phyloP scores from a whole-genome alignment of 2,113 vertebrate genomes.

The Coptodon bakossiorum region DNA sequence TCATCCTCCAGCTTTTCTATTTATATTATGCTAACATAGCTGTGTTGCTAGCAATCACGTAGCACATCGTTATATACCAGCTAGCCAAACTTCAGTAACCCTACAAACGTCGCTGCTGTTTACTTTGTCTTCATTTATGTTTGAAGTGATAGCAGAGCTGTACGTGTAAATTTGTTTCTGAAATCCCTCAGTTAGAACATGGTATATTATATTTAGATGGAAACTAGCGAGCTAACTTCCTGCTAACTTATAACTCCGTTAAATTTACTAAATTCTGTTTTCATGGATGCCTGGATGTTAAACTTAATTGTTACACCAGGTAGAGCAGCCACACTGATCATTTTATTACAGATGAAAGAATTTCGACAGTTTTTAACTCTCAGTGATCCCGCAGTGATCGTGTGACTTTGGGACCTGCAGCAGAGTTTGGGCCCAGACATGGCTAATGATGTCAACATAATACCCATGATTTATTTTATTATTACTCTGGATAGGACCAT shows the following conservation, averaged over 20 bases:
- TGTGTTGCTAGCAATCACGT: neutral
- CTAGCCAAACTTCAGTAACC: neutral
- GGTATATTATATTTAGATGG: no score
- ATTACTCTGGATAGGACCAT: neutral
- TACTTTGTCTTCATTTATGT: neutral
- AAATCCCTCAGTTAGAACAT: accelerated
- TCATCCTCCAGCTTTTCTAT: neutral
- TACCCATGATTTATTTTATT: neutral
- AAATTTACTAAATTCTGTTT: accelerated
- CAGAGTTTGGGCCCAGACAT: neutral
- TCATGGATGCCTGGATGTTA: no score
- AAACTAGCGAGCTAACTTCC: no score
- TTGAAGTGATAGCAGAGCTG: neutral
- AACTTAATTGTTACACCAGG: no score
- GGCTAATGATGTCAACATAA: neutral
- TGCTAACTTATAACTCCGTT: no score
- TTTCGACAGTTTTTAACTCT: neutral
- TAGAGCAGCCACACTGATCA: accelerated
- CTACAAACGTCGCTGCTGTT: neutral
- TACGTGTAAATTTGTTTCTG: accelerated
- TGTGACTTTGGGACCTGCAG: neutral
- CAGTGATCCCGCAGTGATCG: neutral
- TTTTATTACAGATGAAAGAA: neutral
- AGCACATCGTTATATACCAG: neutral
- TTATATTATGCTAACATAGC: neutral